A percentile compares a stretch with the other conserved stretches of the same genome.
These are phyloP conservation scores for Callitettix versicolor DNA, from an alignment of 1,140 invertebrate species.

Conservation along the genomic window DNA sequence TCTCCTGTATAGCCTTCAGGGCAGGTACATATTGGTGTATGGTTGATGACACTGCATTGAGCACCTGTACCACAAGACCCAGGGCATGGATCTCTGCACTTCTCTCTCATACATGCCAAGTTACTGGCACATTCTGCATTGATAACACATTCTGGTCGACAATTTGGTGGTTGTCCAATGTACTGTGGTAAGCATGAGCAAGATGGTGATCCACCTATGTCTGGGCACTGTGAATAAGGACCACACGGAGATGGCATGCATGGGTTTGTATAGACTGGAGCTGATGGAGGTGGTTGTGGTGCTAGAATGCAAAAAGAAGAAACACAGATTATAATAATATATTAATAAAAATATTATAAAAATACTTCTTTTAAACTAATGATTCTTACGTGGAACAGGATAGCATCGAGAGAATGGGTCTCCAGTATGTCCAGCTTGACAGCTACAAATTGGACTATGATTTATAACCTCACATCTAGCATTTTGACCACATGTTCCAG, in stretches of 20 bases:
- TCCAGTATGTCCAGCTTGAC: conserved; percentile 35
- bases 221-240: conserved; percentile 43
- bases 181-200: conserved; percentile 45
- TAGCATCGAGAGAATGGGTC: conserved; percentile 43
- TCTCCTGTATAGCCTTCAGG: conserved; percentile 44
- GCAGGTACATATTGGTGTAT: conserved; percentile 45
- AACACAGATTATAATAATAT: conserved; percentile 21
- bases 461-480: conserved; percentile 41
- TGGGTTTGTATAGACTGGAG: conserved; percentile 27
- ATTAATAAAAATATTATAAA: conserved; percentile 9
- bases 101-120: conserved; percentile 57
- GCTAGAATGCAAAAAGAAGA: too few relatives aligned
- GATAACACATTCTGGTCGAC: conserved; percentile 57
- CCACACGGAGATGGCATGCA: conserved; percentile 45
- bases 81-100: conserved; percentile 60
- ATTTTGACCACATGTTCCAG: conserved; percentile 41
- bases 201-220: conserved; percentile 37
- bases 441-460: conserved; percentile 42
- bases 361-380: conserved; percentile 24
- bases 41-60: conserved; percentile 42
- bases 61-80: conserved; percentile 60
- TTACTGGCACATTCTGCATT: conserved; percentile 62
- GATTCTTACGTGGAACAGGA: conserved; percentile 32
- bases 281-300: conserved; percentile 12
- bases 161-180: conserved; percentile 55